Evolutionary conservation across 2,888 invertebrate species (phyloP).

Genomic region (Cyclophora punctaria): DNA sequence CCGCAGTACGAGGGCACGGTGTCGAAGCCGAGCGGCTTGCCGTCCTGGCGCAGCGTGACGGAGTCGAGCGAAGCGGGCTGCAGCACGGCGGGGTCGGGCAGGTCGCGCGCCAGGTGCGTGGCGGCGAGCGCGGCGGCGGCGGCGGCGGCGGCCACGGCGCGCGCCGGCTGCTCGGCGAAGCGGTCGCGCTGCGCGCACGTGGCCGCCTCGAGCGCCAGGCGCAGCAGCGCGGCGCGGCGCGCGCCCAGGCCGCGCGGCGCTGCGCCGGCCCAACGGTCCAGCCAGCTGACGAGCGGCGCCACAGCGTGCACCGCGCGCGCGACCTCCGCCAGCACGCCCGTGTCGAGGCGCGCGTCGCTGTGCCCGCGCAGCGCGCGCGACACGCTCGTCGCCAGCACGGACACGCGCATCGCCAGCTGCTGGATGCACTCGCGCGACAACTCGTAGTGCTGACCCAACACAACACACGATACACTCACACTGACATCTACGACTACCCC

Average conservation of each 20-base stretch:
- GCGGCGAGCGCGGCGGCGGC: conserved; percentile 84
- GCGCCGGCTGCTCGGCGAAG: conserved; percentile 90
- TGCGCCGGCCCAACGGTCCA: conserved; percentile 72
- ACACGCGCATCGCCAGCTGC: conserved; percentile 87
- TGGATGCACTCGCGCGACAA: conserved; percentile 94
- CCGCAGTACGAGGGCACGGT: conserved; percentile 90
- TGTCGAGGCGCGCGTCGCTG: conserved; percentile 79
- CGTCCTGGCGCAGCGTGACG: conserved; percentile 89
- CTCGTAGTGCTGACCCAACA: conserved; percentile 84
- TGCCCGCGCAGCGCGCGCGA: conserved; percentile 87
- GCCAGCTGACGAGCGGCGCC: conserved; percentile 92
- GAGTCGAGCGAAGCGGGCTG: conserved; percentile 94
- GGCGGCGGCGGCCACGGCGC: conserved; percentile 83
- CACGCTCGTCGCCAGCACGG: conserved; percentile 81
- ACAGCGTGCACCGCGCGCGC: conserved; percentile 88
- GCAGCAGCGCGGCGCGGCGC: conserved; percentile 79
- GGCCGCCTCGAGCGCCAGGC: conserved; percentile 89
- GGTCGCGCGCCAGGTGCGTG: conserved; percentile 84
- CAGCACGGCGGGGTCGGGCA: conserved; percentile 90
- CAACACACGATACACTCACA: conserved; percentile 3
- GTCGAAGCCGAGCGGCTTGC: conserved; percentile 91
- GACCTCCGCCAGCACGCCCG: conserved; percentile 88
- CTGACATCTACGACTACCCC: too few relatives aligned
- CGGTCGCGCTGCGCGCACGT: conserved; percentile 93
- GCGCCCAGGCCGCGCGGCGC: conserved; percentile 25